These are phyloP conservation scores for Cossypha caffra DNA, from an alignment of 2,797 vertebrate genomes.

Conservation along the genomic window DNA sequence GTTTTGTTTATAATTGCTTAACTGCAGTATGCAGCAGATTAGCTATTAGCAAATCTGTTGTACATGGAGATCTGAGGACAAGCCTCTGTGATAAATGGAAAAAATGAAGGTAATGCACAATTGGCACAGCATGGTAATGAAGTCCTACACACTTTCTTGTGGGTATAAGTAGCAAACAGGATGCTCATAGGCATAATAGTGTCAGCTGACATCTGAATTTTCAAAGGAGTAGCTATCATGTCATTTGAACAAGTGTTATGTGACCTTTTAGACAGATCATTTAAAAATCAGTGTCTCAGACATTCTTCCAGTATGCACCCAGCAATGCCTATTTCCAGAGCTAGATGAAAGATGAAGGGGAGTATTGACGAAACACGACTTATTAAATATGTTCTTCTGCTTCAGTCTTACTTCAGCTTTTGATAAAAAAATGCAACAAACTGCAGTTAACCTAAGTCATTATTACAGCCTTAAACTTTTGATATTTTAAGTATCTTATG, in stretches of 20 bases:
- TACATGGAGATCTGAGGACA: background rate
- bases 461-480: constrained; percentile 6
- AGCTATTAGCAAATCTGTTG: background rate
- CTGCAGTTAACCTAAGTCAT: background rate
- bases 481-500: background rate
- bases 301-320: background rate
- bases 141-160: background rate
- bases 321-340: no score
- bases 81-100: background rate
- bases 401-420: constrained; percentile 14
- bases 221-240: background rate
- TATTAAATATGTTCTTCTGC: background rate
- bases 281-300: background rate
- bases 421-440: constrained; percentile 4
- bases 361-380: background rate
- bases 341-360: background rate
- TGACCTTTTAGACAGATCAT: constrained; percentile 36
- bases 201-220: background rate
- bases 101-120: background rate
- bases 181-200: background rate
- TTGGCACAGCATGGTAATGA: background rate
- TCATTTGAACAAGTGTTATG: background rate
- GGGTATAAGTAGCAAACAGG: background rate
- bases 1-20: background rate
- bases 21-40: background rate